Evolutionary conservation across 2,797 vertebrate species (phyloP).

Genomic region (Propithecus perrieri): DNA sequence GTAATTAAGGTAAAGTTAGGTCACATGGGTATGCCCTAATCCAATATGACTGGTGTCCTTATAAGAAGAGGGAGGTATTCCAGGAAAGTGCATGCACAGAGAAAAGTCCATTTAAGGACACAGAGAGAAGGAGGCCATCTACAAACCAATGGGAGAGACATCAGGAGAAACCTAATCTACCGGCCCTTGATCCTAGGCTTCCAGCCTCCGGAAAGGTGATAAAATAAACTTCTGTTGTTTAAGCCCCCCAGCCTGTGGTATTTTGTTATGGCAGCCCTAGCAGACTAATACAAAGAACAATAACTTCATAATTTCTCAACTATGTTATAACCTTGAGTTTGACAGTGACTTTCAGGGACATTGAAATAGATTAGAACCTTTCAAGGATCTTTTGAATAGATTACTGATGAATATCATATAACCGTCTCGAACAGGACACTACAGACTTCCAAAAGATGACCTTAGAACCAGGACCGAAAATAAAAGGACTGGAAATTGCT

Average conservation of each 20-base stretch:
- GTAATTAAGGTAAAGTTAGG: background rate
- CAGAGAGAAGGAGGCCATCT: background rate
- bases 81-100: background rate
- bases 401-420: background rate
- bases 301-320: background rate
- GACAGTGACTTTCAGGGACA: background rate
- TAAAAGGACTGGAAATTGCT: slow-evolving; percentile 49
- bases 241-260: background rate
- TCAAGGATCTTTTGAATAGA: slow-evolving; percentile 4
- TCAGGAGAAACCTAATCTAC: background rate
- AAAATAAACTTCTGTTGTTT: background rate
- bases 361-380: slow-evolving; percentile 19
- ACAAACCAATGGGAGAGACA: background rate
- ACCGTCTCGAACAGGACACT: background rate
- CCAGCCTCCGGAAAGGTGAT: background rate
- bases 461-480: slow-evolving; percentile 68
- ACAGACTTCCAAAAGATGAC: slow-evolving; percentile 55
- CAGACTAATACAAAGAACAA: background rate
- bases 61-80: background rate
- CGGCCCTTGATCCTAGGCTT: background rate
- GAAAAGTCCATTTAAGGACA: background rate
- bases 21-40: background rate
- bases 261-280: background rate
- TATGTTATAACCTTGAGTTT: background rate
- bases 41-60: background rate